phyloP scores from a whole-genome alignment of 2,888 invertebrate species.

The Tinea pellionella region DNA sequence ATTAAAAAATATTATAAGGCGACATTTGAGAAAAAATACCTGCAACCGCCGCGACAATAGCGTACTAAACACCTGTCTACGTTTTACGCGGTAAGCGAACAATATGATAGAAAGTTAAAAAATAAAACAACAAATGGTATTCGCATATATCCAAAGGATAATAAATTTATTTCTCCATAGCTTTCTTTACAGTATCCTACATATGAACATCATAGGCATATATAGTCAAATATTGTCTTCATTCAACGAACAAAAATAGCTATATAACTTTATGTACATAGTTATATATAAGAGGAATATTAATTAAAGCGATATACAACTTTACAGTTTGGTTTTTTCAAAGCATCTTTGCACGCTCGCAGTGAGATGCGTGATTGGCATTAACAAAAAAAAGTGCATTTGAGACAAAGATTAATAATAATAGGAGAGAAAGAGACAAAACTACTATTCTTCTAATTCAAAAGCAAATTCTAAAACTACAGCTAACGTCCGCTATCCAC shows the following conservation, averaged over 20 bases:
- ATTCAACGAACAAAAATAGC: slow-evolving; percentile 49
- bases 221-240: slow-evolving; percentile 59
- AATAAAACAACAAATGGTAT: slow-evolving; percentile 57
- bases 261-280: neutral
- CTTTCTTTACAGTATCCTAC: slow-evolving; percentile 57
- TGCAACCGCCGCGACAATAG: no score
- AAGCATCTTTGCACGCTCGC: neutral
- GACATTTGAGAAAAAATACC: no score
- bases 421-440: neutral
- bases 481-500: no score
- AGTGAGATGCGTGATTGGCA: no score
- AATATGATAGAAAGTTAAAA: slow-evolving; percentile 16
- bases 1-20: no score
- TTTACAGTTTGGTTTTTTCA: slow-evolving; percentile 32
- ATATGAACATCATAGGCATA: slow-evolving; percentile 61
- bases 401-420: neutral
- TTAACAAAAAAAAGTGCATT: no score
- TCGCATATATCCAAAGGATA: slow-evolving; percentile 61
- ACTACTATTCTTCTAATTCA: neutral
- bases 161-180: slow-evolving; percentile 44
- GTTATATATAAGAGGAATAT: neutral
- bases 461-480: neutral
- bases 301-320: slow-evolving; percentile 60
- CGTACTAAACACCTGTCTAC: no score
- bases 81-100: no score